These are phyloP conservation scores for Leptonema lineaticorne DNA, from an alignment of 1,140 invertebrate species.

Conservation along the genomic window DNA sequence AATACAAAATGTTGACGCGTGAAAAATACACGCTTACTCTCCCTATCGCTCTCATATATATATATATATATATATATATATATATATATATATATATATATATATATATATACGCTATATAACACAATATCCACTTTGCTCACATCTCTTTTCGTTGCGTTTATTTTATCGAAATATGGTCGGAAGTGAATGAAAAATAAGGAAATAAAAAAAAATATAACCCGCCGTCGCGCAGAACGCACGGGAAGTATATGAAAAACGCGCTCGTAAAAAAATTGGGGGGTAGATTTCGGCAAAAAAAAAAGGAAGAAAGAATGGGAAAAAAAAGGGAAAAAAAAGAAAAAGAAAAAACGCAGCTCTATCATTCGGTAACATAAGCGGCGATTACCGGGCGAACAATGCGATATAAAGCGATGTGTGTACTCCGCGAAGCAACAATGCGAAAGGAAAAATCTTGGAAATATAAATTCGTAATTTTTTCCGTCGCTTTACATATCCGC, in stretches of 20 bases:
- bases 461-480: too few relatives aligned
- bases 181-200: too few relatives aligned
- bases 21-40: neutral
- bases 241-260: too few relatives aligned
- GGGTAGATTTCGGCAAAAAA: too few relatives aligned
- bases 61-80: too few relatives aligned
- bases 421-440: neutral
- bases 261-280: neutral
- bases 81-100: too few relatives aligned
- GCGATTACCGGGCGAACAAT: constrained; percentile 20
- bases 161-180: neutral
- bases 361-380: constrained; percentile 19
- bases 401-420: constrained; percentile 17
- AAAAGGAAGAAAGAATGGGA: constrained; percentile 1
- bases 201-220: too few relatives aligned
- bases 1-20: constrained; percentile 13
- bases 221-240: too few relatives aligned
- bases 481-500: too few relatives aligned
- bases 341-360: neutral
- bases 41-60: too few relatives aligned
- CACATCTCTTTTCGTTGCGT: neutral
- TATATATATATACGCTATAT: too few relatives aligned
- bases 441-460: neutral
- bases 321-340: neutral
- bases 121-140: neutral